phyloP scores from a whole-genome alignment of 2,888 invertebrate species.

The Ochropleura plecta region DNA sequence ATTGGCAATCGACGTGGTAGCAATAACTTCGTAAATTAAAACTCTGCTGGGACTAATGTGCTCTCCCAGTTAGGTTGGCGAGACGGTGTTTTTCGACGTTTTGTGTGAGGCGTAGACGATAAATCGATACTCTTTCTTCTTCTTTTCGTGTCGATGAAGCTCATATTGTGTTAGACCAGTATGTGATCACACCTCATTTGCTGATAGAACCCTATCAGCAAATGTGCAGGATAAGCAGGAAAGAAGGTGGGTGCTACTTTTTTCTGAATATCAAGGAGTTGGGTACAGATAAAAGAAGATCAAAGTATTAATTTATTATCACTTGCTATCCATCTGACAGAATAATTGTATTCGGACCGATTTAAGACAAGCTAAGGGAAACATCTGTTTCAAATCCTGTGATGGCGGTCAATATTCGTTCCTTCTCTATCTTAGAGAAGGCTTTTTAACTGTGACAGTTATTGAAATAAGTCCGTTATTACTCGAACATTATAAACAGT shows the following conservation, averaged over 20 bases:
- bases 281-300: too few species aligned
- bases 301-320: not conserved
- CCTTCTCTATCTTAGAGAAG: not conserved
- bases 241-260: too few species aligned
- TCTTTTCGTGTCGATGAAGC: too few species aligned
- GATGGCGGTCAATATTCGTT: not conserved
- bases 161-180: too few species aligned
- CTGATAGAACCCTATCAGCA: too few species aligned
- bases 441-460: not conserved
- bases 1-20: constrained; percentile 84
- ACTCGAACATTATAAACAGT: not conserved
- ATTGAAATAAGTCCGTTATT: not conserved
- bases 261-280: constrained; percentile 7
- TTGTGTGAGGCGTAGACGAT: constrained; percentile 17
- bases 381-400: not conserved
- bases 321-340: not conserved
- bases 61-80: constrained; percentile 62
- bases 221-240: too few species aligned
- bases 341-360: not conserved
- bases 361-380: not conserved
- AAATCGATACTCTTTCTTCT: constrained; percentile 52
- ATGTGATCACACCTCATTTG: too few species aligned
- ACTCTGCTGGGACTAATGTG: constrained; percentile 76
- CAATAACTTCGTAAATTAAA: constrained; percentile 85
- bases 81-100: constrained; percentile 47